Percentiles rank a stretch among this genome's conserved stretches.
Conservation (phyloP, 2,797 vertebrate species). For the Ptychadena robeensis region DNA sequence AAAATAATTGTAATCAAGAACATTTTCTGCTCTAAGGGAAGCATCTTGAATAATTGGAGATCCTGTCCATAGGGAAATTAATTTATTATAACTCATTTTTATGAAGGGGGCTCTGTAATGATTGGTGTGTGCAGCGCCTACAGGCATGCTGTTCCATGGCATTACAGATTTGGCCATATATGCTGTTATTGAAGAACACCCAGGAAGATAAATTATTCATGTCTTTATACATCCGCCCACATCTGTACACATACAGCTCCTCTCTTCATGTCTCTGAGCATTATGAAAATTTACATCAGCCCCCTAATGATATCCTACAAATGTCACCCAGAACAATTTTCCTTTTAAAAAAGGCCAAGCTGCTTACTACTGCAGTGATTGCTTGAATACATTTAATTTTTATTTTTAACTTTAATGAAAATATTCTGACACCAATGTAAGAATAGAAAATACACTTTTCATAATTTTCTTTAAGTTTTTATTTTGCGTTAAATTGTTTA, state of each 20-base stretch:
- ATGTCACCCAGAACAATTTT: not conserved
- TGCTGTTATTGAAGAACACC: not conserved
- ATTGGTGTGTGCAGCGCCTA: conserved; percentile 8
- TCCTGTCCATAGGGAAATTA: conserved; percentile 4
- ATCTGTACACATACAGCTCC: conserved; percentile 6
- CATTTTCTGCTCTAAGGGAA: not conserved
- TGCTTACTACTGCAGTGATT: not conserved
- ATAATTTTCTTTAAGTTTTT: too few relatives aligned
- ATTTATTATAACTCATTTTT: conserved; percentile 6
- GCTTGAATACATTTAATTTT: too few relatives aligned
- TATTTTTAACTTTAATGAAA: too few relatives aligned
- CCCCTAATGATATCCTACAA: conserved; percentile 1
- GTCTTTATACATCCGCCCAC: not conserved
- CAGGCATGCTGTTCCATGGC: not conserved
- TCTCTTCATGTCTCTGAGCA: not conserved
- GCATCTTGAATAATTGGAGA: not conserved
- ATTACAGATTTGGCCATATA: not conserved
- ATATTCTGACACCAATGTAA: too few relatives aligned
- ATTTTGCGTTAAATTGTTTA: too few relatives aligned
- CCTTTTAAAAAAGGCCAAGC: not conserved
- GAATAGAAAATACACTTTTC: not conserved
- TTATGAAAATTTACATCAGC: not conserved
- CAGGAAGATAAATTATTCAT: conserved; percentile 30
- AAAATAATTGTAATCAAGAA: not conserved
- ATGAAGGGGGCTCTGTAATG: conserved; percentile 9